phyloP scores from a whole-genome alignment of 2,113 vertebrate species.

The Pseudorectes ferrugineus region DNA sequence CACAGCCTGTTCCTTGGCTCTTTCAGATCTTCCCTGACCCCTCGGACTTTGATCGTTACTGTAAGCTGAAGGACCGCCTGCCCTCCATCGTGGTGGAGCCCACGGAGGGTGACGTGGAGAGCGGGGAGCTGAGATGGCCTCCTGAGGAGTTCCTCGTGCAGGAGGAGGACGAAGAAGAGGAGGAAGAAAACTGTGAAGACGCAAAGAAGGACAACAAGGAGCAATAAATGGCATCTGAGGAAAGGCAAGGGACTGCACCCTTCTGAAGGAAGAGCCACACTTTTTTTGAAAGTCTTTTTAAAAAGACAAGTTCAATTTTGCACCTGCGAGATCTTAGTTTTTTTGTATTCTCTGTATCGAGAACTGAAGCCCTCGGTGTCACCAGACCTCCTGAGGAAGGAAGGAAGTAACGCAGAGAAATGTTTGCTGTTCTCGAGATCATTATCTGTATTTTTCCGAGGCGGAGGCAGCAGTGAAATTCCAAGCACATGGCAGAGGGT shows the following conservation, averaged over 20 bases:
- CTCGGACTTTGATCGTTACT: conserved; percentile 92
- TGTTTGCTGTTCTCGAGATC: conserved; percentile 64
- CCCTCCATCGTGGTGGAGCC: conserved; percentile 96
- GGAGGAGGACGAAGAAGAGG: conserved; percentile 79
- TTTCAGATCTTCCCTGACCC: conserved; percentile 96
- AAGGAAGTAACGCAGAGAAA: conserved; percentile 70
- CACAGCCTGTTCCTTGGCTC: not conserved
- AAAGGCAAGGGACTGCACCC: conserved; percentile 60
- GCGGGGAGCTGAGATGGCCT: conserved; percentile 95
- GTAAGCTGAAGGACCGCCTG: conserved; percentile 94
- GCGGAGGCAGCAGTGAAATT: conserved; percentile 55
- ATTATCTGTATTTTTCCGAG: conserved; percentile 63
- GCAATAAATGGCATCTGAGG: conserved; percentile 68
- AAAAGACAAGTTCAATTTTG: conserved; percentile 74
- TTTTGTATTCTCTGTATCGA: conserved; percentile 64
- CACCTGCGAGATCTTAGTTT: conserved; percentile 76
- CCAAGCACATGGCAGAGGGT: conserved; percentile 36
- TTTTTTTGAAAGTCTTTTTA: conserved; percentile 65
- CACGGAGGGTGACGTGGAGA: conserved; percentile 94
- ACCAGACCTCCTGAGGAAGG: conserved; percentile 74
- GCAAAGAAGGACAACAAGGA: conserved; percentile 76
- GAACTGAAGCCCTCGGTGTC: conserved; percentile 69
- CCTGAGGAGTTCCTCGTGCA: conserved; percentile 93
- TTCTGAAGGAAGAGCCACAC: conserved; percentile 58
- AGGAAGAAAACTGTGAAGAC: conserved; percentile 73